Base-by-base conservation (phyloP, 2,797 vertebrate genomes). In the Sebastes kiyomatsui region DNA sequence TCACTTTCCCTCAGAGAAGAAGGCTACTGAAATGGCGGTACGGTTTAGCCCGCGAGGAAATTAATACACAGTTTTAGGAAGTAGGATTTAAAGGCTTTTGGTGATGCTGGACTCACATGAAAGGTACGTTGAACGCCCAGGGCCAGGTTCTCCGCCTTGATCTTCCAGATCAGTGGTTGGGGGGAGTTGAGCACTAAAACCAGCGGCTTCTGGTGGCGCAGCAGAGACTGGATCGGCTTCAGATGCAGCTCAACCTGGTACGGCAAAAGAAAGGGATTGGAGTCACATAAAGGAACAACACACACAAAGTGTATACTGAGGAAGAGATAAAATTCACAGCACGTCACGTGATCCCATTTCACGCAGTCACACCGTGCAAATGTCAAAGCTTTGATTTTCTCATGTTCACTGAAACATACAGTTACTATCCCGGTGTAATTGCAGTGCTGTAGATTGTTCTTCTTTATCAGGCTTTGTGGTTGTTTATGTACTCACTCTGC, bases 161-260 rank as follows among this genome's bases (percentile, higher is more conserved):
- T 90, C 90, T 95, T 96, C 99, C 99, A 99, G 76, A 95, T 87
- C 85, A 99, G 82, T 1, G 97, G 96, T 81, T 95, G 94, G 3
- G 96, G 97, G 72, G 97, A 98, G 94, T 96, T 99, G 72, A 99
- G 97, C 90, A 99, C 93, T 73, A 99, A 98, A 85, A 97, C 97
- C 72, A 99, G 90, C 10, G 98, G 97, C 90, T 98, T 99, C 75
- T 96, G 95, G 92, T 99, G 98, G 88, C 95, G 92, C 77, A 95
- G 90, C 76, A 99, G 85, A 0, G 98, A 97, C 71, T 97, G 97
- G 93, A 99, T 98, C 54, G 98, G 98, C 90, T 96, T 97, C 94
- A 99, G 93, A 92, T 99, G 97, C 81, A 99, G 93, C 0, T 94
- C 95, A 86, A 98, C 97, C 98, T 99, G 83, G 22, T 58, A n/a